Conservation (phyloP, 2,797 vertebrate genomes). For the Bradypus variegatus region DNA sequence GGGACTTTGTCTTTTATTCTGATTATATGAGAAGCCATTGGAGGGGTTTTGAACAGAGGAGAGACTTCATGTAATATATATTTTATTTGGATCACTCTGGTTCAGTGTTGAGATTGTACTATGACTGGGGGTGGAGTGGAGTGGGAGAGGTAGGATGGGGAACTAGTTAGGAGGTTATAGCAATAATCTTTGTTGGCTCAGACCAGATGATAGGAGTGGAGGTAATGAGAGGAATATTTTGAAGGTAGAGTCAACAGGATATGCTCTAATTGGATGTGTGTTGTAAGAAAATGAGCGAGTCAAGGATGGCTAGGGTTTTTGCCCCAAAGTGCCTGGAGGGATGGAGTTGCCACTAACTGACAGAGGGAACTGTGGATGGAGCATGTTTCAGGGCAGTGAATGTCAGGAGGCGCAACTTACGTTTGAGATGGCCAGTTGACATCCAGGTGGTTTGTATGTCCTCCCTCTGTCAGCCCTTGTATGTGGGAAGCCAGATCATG, state of each 20-base stretch:
- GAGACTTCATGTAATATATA: neutral
- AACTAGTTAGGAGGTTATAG: neutral
- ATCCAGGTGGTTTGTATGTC: neutral
- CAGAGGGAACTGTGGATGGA: neutral
- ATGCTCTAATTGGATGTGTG: neutral
- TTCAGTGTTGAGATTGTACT: neutral
- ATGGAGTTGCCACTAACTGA: neutral
- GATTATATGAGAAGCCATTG: neutral
- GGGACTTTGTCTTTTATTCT: neutral
- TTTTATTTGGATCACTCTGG: neutral
- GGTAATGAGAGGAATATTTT: neutral
- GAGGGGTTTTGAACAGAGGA: neutral
- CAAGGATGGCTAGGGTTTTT: neutral
- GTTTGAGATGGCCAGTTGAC: neutral
- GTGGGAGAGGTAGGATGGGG: too few species aligned
- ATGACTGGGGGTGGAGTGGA: neutral
- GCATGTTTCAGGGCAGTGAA: neutral
- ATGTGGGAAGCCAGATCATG: neutral
- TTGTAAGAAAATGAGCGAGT: neutral
- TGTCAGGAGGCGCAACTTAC: neutral
- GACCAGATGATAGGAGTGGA: neutral
- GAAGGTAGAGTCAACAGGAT: neutral
- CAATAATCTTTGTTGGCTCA: neutral
- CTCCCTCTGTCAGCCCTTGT: neutral
- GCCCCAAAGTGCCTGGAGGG: neutral